phyloP scores from a whole-genome alignment of 2,888 invertebrate species.

The Imbricaverruca yamaguchii region DNA sequence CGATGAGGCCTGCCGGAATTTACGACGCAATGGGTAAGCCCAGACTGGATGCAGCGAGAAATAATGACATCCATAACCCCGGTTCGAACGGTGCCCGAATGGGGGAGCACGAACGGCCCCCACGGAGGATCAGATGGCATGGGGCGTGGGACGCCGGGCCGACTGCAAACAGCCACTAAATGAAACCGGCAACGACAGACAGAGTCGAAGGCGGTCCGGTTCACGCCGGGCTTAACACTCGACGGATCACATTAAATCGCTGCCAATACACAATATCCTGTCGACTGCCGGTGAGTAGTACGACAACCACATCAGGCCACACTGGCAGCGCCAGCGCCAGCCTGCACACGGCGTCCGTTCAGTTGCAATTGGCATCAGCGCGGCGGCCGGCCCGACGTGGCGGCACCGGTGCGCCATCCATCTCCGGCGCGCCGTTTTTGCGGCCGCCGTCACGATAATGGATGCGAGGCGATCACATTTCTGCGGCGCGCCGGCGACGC shows the following conservation, averaged over 20 bases:
- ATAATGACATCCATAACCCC: not conserved
- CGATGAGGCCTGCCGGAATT: not conserved
- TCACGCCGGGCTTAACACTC: too few relatives aligned
- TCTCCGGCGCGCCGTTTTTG: not conserved
- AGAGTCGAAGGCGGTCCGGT: too few relatives aligned
- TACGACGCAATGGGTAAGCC: slow-evolving; percentile 21
- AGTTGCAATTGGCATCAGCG: too few relatives aligned
- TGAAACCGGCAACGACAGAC: too few relatives aligned
- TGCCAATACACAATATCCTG: too few relatives aligned
- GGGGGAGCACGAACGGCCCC: not conserved
- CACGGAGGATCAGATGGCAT: not conserved
- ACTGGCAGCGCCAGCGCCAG: too few relatives aligned
- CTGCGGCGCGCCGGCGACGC: not conserved
- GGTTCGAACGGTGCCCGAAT: not conserved
- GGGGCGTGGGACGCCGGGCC: not conserved
- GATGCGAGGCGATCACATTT: not conserved
- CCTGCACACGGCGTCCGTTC: too few relatives aligned
- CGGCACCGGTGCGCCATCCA: too few relatives aligned
- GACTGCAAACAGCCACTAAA: not conserved
- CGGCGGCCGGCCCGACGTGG: too few relatives aligned
- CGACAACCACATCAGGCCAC: too few relatives aligned
- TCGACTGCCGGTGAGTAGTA: too few relatives aligned
- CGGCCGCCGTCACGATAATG: not conserved
- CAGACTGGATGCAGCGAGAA: slow-evolving; percentile 1
- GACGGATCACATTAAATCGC: too few relatives aligned